These are phyloP conservation scores for Torymus tubicola DNA, from an alignment of 2,888 invertebrate genomes.

Conservation along the genomic window DNA sequence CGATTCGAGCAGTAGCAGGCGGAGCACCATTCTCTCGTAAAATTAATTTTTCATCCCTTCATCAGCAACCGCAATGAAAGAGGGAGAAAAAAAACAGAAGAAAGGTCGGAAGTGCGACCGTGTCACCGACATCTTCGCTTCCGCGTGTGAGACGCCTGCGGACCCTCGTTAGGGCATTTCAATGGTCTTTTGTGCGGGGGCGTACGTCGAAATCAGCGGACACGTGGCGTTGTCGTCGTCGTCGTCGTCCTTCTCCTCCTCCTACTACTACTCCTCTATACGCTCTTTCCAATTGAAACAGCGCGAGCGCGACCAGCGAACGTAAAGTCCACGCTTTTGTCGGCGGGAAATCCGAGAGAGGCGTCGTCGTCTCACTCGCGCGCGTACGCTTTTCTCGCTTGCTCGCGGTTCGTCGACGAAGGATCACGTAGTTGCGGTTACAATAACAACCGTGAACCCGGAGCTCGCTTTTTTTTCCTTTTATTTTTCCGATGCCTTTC, in stretches of 20 bases:
- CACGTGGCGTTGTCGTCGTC: background rate
- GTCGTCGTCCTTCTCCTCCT: background rate
- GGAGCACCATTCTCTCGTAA: too few species aligned
- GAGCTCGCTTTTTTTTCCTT: background rate
- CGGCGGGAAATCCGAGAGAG: slow-evolving; percentile 21
- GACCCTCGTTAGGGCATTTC: slow-evolving; percentile 66
- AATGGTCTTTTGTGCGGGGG: slow-evolving; percentile 61
- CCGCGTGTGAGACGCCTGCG: slow-evolving; percentile 39
- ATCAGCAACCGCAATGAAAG: background rate
- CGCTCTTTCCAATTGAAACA: slow-evolving; percentile 54
- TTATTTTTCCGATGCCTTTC: background rate
- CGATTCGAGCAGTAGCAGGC: too few species aligned
- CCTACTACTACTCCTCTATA: too few species aligned
- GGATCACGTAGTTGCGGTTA: slow-evolving; percentile 52
- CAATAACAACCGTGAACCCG: slow-evolving; percentile 21
- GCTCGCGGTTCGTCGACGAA: background rate
- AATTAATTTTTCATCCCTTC: too few species aligned
- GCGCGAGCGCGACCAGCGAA: slow-evolving; percentile 35
- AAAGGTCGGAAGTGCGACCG: background rate
- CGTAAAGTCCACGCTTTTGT: slow-evolving; percentile 46
- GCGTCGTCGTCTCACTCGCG: slow-evolving; percentile 8
- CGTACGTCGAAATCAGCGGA: slow-evolving; percentile 53
- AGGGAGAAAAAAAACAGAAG: background rate
- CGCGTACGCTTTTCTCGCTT: background rate
- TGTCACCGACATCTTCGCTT: slow-evolving; percentile 55